phyloP scores from a whole-genome alignment of 2,113 vertebrate species.

The Corydoras maculifer region DNA sequence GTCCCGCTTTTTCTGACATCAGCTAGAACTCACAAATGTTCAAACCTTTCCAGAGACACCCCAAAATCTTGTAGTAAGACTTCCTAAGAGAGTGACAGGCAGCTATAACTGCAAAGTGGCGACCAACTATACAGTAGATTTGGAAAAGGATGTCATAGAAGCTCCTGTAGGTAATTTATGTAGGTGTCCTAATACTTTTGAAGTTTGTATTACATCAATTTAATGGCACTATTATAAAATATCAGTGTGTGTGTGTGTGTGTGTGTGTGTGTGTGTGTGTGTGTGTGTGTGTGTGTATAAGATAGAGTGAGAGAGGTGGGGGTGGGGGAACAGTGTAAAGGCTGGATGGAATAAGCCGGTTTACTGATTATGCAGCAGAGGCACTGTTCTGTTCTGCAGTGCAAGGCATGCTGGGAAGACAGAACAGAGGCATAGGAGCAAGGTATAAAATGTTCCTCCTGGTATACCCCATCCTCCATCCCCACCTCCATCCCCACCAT shows the following conservation, averaged over 20 bases:
- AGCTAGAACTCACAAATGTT: too few species aligned
- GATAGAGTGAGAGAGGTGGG: not conserved
- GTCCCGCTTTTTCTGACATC: too few species aligned
- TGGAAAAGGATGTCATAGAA: too few species aligned
- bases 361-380: constrained; percentile 39
- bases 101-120: too few species aligned
- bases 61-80: too few species aligned
- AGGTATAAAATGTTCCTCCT: constrained; percentile 2
- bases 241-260: not conserved
- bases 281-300: too few species aligned
- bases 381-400: constrained; percentile 30
- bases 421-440: constrained; percentile 5
- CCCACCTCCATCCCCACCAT: constrained; percentile 2
- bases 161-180: not conserved
- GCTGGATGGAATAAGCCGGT: constrained; percentile 35
- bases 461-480: not conserved
- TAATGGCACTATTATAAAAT: not conserved
- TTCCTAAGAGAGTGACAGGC: too few species aligned
- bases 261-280: not conserved
- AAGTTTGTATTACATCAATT: not conserved
- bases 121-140: too few species aligned
- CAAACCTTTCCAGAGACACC: too few species aligned
- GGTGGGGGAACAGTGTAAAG: not conserved
- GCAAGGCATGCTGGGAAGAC: constrained; percentile 32
- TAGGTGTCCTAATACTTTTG: not conserved